These are phyloP conservation scores for Apodemia mormo DNA, from an alignment of 2,888 invertebrate species.

Conservation along the genomic window DNA sequence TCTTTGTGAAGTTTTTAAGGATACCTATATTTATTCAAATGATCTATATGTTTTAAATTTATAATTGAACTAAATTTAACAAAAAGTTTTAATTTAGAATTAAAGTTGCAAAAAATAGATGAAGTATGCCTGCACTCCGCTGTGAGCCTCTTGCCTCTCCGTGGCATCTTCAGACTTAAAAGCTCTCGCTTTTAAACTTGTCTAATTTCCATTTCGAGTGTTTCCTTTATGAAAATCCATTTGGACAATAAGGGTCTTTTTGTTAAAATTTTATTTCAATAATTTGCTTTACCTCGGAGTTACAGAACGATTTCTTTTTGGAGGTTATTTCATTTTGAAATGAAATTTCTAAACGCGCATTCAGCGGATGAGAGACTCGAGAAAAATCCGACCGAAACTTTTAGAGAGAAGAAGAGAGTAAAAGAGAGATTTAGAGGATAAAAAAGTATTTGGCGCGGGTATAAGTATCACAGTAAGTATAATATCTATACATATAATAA, in stretches of 20 bases:
- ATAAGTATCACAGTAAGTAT: no score
- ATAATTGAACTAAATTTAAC: background rate
- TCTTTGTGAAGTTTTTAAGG: no score
- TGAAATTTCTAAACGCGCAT: no score
- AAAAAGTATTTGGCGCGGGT: no score
- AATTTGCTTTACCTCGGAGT: background rate
- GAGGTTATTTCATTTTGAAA: no score
- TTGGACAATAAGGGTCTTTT: background rate
- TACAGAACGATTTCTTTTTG: background rate
- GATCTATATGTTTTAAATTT: no score
- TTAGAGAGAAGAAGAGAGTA: no score
- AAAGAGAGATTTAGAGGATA: no score
- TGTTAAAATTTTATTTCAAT: background rate
- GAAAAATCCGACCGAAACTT: no score
- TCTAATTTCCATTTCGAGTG: conserved; percentile 13
- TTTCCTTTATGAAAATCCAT: conserved; percentile 22
- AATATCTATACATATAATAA: no score
- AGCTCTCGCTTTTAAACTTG: conserved; percentile 20
- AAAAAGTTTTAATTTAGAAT: conserved; percentile 3
- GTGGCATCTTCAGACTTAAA: conserved; percentile 21
- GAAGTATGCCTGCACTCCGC: conserved; percentile 5
- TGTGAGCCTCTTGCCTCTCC: conserved; percentile 7
- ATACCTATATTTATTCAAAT: no score
- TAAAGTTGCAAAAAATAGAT: background rate
- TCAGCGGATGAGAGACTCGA: no score